Base-by-base conservation (phyloP, 1,140 invertebrate genomes). In the Contarinia nasturtii region DNA sequence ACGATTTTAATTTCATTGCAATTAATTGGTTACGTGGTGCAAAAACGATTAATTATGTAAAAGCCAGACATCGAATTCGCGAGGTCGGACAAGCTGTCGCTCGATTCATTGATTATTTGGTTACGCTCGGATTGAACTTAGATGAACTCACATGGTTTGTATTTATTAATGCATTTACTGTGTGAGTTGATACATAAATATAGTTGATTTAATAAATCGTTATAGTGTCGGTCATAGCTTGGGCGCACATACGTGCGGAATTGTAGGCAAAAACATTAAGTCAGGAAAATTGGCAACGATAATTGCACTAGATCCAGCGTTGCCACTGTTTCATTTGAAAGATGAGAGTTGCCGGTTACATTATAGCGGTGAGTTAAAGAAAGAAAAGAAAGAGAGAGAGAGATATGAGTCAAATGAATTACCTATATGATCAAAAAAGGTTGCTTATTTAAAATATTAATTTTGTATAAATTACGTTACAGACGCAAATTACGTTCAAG, bases 401-500 rank as follows among this genome's bases (percentile, higher is more conserved):
- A n/a, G n/a, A n/a, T n/a, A n/a, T n/a, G n/a, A n/a, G n/a, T n/a
- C n/a, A n/a, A n/a, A n/a, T n/a, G n/a, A n/a, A n/a, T n/a, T n/a
- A n/a, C n/a, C n/a, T n/a, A n/a, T n/a, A n/a, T n/a, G n/a, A n/a
- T n/a, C n/a, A n/a, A n/a, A n/a, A n/a, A n/a, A n/a, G n/a, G n/a
- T n/a, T n/a, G n/a, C n/a, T n/a, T n/a, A n/a, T n/a, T n/a, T n/a
- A n/a, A n/a, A n/a, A n/a, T n/a, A n/a, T 27, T 3, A 27, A 27
- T 10, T 27, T 27, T 27, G 3, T 27, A 5, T 10, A 27, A 27
- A 27, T 27, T 7, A 69, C 51, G 56, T 59, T 10, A 60, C 54
- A 20, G 75, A 79, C 52, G 75, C 66, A 0, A 17, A 59, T 0
- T 72, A 72, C 49, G 75, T 77, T 0, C 72, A 78, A 60, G 69